phyloP scores from a whole-genome alignment of 2,888 invertebrate genomes.

The Cephus nigrinus region DNA sequence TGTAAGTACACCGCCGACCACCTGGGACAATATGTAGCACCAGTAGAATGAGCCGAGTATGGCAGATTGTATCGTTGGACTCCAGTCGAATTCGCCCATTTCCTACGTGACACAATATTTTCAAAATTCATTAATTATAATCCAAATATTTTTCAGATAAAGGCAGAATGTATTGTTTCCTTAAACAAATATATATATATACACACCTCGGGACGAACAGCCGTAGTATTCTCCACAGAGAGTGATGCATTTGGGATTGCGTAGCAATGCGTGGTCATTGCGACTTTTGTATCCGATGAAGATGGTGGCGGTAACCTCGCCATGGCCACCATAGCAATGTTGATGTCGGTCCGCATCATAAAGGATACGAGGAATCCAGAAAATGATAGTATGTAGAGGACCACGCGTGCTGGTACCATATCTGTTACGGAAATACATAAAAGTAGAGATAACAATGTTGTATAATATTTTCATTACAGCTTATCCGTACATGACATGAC shows the following conservation, averaged over 20 bases:
- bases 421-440: constrained; percentile 50
- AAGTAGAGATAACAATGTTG: not conserved
- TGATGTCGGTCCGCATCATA: constrained; percentile 82
- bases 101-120: constrained; percentile 50
- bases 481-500: too few species aligned
- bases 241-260: constrained; percentile 37
- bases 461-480: too few species aligned
- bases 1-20: constrained; percentile 76
- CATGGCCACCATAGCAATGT: constrained; percentile 79
- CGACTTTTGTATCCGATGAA: constrained; percentile 32
- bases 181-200: not conserved
- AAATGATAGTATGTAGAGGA: constrained; percentile 78
- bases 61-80: constrained; percentile 72
- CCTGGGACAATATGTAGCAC: constrained; percentile 79
- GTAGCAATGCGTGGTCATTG: constrained; percentile 53
- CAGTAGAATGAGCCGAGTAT: constrained; percentile 79
- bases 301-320: constrained; percentile 60
- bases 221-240: constrained; percentile 28
- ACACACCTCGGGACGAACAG: constrained; percentile 34
- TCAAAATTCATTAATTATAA: not conserved
- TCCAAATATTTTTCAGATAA: not conserved
- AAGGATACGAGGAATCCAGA: constrained; percentile 80
- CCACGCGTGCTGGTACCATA: constrained; percentile 75
- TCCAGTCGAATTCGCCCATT: constrained; percentile 75
- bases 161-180: not conserved